Percentiles rank a stretch among this genome's conserved stretches.
phyloP scores from a whole-genome alignment of 1,140 invertebrate species.

The Aradophagus sp. region DNA sequence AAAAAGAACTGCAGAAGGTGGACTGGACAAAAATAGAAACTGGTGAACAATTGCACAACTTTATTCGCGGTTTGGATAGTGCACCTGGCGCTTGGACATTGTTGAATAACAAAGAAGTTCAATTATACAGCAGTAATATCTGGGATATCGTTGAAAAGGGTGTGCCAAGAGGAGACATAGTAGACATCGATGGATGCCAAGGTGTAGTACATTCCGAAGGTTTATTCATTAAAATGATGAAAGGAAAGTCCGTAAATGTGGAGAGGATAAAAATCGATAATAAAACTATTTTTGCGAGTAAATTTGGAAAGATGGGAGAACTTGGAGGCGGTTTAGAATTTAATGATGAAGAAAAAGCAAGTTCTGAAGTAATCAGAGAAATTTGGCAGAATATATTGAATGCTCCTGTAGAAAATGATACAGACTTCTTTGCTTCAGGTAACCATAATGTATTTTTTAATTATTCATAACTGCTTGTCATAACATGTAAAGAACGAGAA shows the following conservation, averaged over 20 bases:
- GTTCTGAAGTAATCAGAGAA: slow-evolving; percentile 77
- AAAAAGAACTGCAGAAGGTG: slow-evolving; percentile 84
- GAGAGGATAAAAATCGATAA: slow-evolving; percentile 83
- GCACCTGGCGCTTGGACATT: slow-evolving; percentile 91
- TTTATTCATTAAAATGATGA: slow-evolving; percentile 85
- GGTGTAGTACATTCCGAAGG: slow-evolving; percentile 87
- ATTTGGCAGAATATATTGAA: slow-evolving; percentile 93
- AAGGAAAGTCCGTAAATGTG: slow-evolving; percentile 86
- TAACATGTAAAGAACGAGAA: too few species aligned
- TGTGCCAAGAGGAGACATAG: slow-evolving; percentile 77
- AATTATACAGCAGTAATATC: slow-evolving; percentile 86
- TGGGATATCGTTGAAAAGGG: slow-evolving; percentile 78
- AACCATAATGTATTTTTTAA: slow-evolving; percentile 16
- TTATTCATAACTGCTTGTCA: too few species aligned
- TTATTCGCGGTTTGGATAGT: slow-evolving; percentile 94
- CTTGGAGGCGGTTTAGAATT: slow-evolving; percentile 79
- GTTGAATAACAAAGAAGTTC: slow-evolving; percentile 80
- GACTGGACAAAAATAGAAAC: slow-evolving; percentile 80
- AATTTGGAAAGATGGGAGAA: slow-evolving; percentile 80
- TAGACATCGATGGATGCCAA: slow-evolving; percentile 79
- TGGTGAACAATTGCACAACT: slow-evolving; percentile 87
- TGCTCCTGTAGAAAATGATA: slow-evolving; percentile 83
- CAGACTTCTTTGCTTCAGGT: slow-evolving; percentile 92
- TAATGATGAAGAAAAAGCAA: slow-evolving; percentile 84
- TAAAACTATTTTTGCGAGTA: slow-evolving; percentile 88